Conservation (phyloP, 2,113 vertebrate genomes). For the Chamaea fasciata region DNA sequence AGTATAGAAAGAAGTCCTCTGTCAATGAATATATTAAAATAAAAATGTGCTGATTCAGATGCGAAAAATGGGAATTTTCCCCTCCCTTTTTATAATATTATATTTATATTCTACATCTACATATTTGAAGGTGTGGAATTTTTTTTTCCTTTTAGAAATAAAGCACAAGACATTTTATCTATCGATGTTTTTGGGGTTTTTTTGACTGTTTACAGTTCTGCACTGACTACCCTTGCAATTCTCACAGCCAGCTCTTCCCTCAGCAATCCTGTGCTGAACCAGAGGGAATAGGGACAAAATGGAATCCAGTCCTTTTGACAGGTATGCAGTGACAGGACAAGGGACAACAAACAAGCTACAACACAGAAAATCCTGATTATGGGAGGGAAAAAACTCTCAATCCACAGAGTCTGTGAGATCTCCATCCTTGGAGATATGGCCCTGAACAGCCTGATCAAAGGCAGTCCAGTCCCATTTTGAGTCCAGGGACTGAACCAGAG, state of each 20-base stretch:
- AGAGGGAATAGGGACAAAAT: neutral
- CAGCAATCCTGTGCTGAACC: neutral
- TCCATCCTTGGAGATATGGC: neutral
- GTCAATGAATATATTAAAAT: conserved; percentile 1
- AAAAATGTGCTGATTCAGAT: conserved; percentile 28
- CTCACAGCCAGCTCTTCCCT: neutral
- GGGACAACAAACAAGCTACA: neutral
- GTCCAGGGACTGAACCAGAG: neutral
- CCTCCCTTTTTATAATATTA: neutral
- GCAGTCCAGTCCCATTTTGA: neutral
- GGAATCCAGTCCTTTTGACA: neutral
- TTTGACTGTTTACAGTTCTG: neutral
- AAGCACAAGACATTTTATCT: neutral
- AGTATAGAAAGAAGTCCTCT: conserved; percentile 33
- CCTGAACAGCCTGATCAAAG: neutral
- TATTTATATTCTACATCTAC: neutral
- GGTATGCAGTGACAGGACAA: neutral
- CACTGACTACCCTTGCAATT: neutral
- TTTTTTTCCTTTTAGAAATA: neutral
- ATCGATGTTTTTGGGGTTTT: neutral
- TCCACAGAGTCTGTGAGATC: neutral
- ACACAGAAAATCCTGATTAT: neutral
- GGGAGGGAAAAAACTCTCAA: neutral
- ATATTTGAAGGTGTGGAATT: neutral
- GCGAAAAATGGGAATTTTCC: neutral